Conservation (phyloP, 1,140 invertebrate genomes). For the Callitettix versicolor region DNA sequence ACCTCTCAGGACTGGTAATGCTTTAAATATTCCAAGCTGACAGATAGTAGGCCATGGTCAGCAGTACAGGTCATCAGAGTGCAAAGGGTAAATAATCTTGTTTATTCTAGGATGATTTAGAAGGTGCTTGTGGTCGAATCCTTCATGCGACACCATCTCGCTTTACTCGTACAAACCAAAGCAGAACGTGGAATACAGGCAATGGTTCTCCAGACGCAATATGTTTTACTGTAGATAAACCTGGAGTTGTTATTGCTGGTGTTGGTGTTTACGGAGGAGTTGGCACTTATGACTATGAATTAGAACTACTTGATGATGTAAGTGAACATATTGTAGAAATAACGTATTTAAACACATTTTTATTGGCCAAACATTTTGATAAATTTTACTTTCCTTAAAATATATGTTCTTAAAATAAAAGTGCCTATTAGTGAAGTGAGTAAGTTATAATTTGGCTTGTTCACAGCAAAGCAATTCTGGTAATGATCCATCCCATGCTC, state of each 20-base stretch:
- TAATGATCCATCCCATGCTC: conserved; percentile 44
- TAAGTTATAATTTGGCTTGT: conserved; percentile 7
- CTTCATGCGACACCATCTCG: conserved; percentile 78
- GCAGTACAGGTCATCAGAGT: no score
- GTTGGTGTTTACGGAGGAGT: conserved; percentile 80
- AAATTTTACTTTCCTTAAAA: neutral
- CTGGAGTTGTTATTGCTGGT: conserved; percentile 81
- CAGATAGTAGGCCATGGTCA: no score
- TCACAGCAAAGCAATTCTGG: conserved; percentile 35
- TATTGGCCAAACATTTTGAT: conserved; percentile 15
- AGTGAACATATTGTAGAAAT: conserved; percentile 25
- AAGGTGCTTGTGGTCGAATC: conserved; percentile 50
- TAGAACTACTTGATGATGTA: conserved; percentile 82
- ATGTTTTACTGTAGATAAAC: conserved; percentile 83
- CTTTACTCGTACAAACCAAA: conserved; percentile 80
- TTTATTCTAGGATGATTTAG: conserved; percentile 46
- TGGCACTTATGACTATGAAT: conserved; percentile 79
- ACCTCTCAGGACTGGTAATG: no score
- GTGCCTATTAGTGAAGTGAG: neutral
- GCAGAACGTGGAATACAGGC: conserved; percentile 90
- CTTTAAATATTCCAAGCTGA: no score
- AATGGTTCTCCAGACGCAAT: conserved; percentile 95
- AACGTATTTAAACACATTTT: conserved; percentile 31
- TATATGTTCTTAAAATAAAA: neutral
- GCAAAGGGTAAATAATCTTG: no score